Conservation (phyloP, 2,888 invertebrate species). For the Keiferia lycopersicella region DNA sequence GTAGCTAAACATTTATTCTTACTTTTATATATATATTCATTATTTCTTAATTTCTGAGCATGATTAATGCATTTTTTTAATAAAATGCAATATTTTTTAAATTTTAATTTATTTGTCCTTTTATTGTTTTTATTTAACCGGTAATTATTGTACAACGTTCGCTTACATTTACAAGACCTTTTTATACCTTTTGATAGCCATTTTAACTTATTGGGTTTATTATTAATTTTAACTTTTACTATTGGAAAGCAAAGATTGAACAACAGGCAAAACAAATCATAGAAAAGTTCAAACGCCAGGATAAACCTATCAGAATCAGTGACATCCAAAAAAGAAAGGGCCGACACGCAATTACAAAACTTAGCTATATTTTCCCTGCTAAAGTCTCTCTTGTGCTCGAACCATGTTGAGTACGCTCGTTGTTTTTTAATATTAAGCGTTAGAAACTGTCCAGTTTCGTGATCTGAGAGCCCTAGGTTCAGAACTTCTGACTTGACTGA, state of each 20-base stretch:
- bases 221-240: neutral
- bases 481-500: neutral
- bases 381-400: constrained; percentile 16
- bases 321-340: neutral
- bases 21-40: neutral
- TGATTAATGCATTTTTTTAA: neutral
- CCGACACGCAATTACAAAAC: neutral
- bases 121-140: neutral
- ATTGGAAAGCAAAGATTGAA: neutral
- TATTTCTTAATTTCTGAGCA: neutral
- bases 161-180: constrained; percentile 4
- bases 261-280: neutral
- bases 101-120: neutral
- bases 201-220: neutral
- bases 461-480: constrained; percentile 23
- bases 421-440: constrained; percentile 5
- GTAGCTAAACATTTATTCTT: constrained; percentile 14
- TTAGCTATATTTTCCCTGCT: constrained; percentile 13
- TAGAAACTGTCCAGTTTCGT: constrained; percentile 19
- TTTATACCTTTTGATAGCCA: constrained; percentile 1
- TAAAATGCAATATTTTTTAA: neutral
- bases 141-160: neutral
- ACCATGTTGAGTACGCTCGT: constrained; percentile 5
- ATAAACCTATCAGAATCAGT: neutral
- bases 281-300: neutral